Evolutionary conservation across 2,797 vertebrate genomes (phyloP), one percentile per base, ranked within the genome.

Genomic region (Remorina albescens): DNA sequence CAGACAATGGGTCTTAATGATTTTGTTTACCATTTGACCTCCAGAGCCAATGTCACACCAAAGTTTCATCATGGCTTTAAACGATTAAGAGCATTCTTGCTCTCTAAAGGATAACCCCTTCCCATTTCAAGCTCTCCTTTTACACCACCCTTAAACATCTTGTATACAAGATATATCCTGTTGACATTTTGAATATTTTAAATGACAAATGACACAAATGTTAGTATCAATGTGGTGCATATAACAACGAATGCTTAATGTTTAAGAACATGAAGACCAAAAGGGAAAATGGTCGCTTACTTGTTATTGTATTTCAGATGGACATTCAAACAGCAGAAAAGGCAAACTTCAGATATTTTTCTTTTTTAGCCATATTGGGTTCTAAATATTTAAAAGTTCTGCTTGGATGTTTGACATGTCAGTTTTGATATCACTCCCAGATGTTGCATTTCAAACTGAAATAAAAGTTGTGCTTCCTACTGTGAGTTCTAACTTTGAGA

Each of bases 311-410:
- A 19, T 44, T 44, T 19, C 42, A 44, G 5, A 6, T 8, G 6
- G 36, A 37, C 36, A 37, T 37, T 37, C 9, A 10, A 12, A 37
- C 36, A 13, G 36, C 36, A 37, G 12, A 18, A 42, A 18, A 42
- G n/a, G n/a, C n/a, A n/a, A n/a, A n/a, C n/a, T n/a, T n/a, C n/a
- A n/a, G n/a, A n/a, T n/a, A n/a, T n/a, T n/a, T n/a, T n/a, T n/a
- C n/a, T n/a, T n/a, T n/a, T 46, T 46, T 21, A 44, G 34, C 34
- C 11, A 32, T 44, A 26, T 23, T 56, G 15, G 8, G 19, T 47
- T 13, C 13, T 11, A 15, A 49, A 68, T 12, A 26, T 44, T 54
- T 16, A 54, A 42, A 41, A 68, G 44, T 28, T 70, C 7, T 44
- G 21, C 23, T 42, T 25, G 26, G 16, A 41, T 26, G 49, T 42